Conservation (phyloP, 1,140 invertebrate genomes). For the Drosophila ananassae region DNA sequence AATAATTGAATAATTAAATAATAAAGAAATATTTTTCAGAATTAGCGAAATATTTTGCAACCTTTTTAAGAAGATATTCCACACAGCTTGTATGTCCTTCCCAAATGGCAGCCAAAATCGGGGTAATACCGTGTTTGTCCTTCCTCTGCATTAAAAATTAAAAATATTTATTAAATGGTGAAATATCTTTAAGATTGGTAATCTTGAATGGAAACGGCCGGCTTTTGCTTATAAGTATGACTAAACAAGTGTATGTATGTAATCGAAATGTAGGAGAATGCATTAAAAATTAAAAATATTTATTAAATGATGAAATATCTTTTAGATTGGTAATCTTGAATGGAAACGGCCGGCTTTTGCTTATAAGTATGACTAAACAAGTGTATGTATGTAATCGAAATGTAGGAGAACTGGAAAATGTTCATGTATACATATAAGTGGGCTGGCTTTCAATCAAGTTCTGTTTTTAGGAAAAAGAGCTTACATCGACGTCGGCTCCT, state of each 20-base stretch:
- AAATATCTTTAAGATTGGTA: neutral
- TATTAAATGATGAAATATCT: no score
- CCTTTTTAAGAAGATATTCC: slow-evolving; percentile 92
- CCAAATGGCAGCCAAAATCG: slow-evolving; percentile 96
- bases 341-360: slow-evolving; percentile 1
- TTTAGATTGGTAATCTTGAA: slow-evolving; percentile 1
- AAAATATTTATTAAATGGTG: neutral
- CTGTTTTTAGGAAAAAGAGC: neutral
- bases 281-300: no score
- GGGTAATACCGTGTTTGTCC: slow-evolving; percentile 97
- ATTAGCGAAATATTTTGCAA: slow-evolving; percentile 13
- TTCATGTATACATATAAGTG: neutral
- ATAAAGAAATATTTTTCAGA: neutral
- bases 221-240: slow-evolving; percentile 12
- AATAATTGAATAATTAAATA: neutral
- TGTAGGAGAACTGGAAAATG: neutral
- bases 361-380: slow-evolving; percentile 28
- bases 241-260: slow-evolving; percentile 27
- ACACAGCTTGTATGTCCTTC: slow-evolving; percentile 97
- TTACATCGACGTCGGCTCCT: slow-evolving; percentile 97
- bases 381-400: slow-evolving; percentile 7
- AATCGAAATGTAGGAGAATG: slow-evolving; percentile 18
- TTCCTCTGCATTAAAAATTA: slow-evolving; percentile 66
- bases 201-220: neutral
- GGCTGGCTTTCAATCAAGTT: neutral